These are phyloP conservation scores for Drosophila robusta DNA, from an alignment of 2,888 invertebrate species.

Conservation along the genomic window DNA sequence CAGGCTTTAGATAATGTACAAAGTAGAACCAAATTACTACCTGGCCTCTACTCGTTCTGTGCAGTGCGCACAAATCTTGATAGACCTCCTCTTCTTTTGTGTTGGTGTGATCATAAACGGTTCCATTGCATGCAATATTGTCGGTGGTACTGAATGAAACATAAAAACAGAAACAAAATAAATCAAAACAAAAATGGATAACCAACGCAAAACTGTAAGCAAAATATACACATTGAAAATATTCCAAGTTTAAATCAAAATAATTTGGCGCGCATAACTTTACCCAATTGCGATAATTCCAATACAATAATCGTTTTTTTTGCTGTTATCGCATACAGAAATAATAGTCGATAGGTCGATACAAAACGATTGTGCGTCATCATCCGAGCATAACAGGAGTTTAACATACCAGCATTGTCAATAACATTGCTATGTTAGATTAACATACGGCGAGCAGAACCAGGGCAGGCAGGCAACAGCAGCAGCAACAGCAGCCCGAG, in stretches of 20 bases:
- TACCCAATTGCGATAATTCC: not conserved
- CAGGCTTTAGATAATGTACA: slow-evolving; percentile 33
- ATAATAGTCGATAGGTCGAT: slow-evolving; percentile 37
- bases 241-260: slow-evolving; percentile 12
- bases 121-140: slow-evolving; percentile 85
- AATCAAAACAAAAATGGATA: slow-evolving; percentile 28
- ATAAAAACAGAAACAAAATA: slow-evolving; percentile 19
- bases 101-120: slow-evolving; percentile 84
- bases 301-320: not conserved
- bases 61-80: slow-evolving; percentile 95
- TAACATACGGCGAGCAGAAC: slow-evolving; percentile 32
- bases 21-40: slow-evolving; percentile 75
- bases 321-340: not conserved
- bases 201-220: not conserved
- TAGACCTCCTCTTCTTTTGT: slow-evolving; percentile 95
- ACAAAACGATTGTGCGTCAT: not conserved
- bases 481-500: slow-evolving; percentile 23
- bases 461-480: slow-evolving; percentile 39
- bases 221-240: not conserved
- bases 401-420: slow-evolving; percentile 3
- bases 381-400: slow-evolving; percentile 12
- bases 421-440: slow-evolving; percentile 35
- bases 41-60: slow-evolving; percentile 86
- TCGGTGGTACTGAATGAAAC: slow-evolving; percentile 86
- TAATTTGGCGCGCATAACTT: slow-evolving; percentile 10